A percentile compares a stretch with the other conserved stretches of the same genome.
phyloP scores from a whole-genome alignment of 2,113 vertebrate species.

The Mirza zaza region DNA sequence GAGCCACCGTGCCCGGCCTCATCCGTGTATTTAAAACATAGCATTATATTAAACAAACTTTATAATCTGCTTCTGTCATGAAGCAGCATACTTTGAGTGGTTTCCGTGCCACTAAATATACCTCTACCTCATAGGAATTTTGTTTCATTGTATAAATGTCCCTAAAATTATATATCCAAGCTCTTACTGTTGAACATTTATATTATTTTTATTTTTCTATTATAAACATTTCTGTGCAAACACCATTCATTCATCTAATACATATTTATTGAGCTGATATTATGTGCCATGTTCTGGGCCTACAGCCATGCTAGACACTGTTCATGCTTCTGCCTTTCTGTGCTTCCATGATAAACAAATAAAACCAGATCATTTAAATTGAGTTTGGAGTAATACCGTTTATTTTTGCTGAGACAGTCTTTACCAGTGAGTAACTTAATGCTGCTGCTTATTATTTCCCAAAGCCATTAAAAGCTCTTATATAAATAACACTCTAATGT shows the following conservation, averaged over 20 bases:
- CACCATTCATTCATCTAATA: not conserved
- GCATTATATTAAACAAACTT: not conserved
- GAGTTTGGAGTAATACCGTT: not conserved
- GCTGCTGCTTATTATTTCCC: not conserved
- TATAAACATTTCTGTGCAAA: not conserved
- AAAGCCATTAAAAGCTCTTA: slow-evolving; percentile 6
- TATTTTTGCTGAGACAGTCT: not conserved
- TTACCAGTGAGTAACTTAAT: not conserved
- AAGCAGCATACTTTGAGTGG: not conserved
- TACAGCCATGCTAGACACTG: not conserved
- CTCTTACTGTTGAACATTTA: not conserved
- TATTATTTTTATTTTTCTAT: not conserved
- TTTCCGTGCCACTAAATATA: not conserved
- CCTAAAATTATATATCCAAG: not conserved
- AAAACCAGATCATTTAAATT: not conserved
- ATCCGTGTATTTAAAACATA: not conserved
- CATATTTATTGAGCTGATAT: not conserved
- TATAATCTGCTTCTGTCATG: not conserved
- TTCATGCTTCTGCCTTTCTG: not conserved
- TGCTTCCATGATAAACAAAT: slow-evolving; percentile 2
- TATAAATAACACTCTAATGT: not conserved
- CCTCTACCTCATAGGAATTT: not conserved
- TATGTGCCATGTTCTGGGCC: not conserved
- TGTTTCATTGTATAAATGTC: not conserved
- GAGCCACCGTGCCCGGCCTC: too few species aligned